Evolutionary conservation across 2,797 vertebrate genomes (phyloP).

Genomic region (Clarias fuscus): DNA sequence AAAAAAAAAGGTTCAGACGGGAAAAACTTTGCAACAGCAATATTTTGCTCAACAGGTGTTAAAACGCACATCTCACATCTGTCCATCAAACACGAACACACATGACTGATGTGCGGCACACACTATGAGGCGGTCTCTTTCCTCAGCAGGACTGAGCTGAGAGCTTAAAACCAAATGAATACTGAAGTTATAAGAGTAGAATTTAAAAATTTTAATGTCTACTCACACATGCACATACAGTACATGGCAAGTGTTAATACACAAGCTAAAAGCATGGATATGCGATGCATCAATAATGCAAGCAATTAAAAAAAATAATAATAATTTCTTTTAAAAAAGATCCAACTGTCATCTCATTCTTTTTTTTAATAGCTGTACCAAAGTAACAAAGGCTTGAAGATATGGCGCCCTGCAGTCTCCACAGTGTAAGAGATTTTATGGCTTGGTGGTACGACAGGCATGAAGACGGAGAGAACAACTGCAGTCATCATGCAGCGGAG

Average conservation of each 20-base stretch:
- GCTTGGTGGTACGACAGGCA: neutral
- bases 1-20: neutral
- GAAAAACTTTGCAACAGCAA: slow-evolving; percentile 5
- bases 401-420: neutral
- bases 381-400: neutral
- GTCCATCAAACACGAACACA: neutral
- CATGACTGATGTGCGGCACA: slow-evolving; percentile 35
- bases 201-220: slow-evolving; percentile 42
- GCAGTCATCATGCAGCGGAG: neutral
- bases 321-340: neutral
- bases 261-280: slow-evolving; percentile 28
- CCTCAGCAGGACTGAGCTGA: slow-evolving; percentile 8
- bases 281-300: slow-evolving; percentile 48
- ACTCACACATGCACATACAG: slow-evolving; percentile 1
- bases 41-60: slow-evolving; percentile 38
- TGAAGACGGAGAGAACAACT: neutral
- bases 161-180: neutral
- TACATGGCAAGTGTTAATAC: slow-evolving; percentile 18
- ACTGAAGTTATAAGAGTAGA: slow-evolving; percentile 14
- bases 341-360: slow-evolving; percentile 5
- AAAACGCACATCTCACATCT: slow-evolving; percentile 10
- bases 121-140: slow-evolving; percentile 1
- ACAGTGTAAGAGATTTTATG: slow-evolving; percentile 2
- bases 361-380: slow-evolving; percentile 27
- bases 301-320: neutral